phyloP scores from a whole-genome alignment of 2,113 vertebrate genomes.

The Turdus rufiventris region DNA sequence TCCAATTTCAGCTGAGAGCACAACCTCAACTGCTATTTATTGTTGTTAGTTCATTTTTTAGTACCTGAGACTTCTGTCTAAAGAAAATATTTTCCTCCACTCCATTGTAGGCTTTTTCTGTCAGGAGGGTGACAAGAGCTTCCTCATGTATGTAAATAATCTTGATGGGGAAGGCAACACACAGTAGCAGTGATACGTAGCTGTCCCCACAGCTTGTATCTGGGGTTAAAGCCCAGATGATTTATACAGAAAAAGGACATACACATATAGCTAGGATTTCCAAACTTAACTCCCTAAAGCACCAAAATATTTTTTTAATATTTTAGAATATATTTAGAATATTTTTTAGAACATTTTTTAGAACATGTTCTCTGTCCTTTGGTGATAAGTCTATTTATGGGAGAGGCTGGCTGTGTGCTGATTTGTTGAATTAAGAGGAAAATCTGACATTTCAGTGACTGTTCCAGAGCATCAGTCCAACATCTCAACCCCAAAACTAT shows the following conservation, averaged over 20 bases:
- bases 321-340: too few relatives aligned
- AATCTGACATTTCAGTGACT: background rate
- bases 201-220: background rate
- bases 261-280: background rate
- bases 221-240: background rate
- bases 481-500: background rate
- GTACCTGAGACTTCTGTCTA: background rate
- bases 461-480: background rate
- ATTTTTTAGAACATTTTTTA: background rate
- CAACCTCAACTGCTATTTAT: background rate
- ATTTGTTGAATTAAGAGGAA: background rate
- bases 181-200: background rate
- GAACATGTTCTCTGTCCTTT: background rate
- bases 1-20: background rate
- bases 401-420: background rate
- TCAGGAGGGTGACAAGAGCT: background rate
- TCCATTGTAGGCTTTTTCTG: background rate
- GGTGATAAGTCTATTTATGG: background rate
- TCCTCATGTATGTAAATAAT: background rate
- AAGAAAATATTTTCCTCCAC: background rate
- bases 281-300: background rate
- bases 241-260: background rate
- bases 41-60: background rate
- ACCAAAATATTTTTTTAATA: background rate
- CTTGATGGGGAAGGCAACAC: background rate